phyloP scores from a whole-genome alignment of 2,888 invertebrate genomes.

The Drosophila barbarae region DNA sequence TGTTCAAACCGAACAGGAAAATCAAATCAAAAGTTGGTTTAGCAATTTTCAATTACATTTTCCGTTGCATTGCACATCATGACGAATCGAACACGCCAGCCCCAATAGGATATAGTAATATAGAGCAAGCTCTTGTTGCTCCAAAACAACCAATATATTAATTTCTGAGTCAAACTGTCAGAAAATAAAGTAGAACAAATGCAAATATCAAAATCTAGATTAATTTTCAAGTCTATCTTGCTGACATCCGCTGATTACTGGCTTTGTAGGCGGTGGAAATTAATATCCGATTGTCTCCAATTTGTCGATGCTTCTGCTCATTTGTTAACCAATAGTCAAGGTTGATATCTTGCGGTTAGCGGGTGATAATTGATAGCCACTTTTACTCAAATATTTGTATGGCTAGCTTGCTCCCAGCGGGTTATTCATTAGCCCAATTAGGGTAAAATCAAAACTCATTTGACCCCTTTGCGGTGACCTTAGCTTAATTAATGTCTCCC shows the following conservation, averaged over 20 bases:
- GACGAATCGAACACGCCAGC: conserved; percentile 26
- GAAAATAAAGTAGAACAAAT: conserved; percentile 26
- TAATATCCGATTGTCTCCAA: conserved; percentile 21
- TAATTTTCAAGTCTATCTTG: background rate
- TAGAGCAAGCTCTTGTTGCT: conserved; percentile 1
- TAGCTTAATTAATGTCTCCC: conserved; percentile 7
- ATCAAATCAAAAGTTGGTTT: conserved; percentile 28
- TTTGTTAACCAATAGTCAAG: conserved; percentile 47
- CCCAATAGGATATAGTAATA: conserved; percentile 1
- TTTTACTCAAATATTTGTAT: conserved; percentile 41
- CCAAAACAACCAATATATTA: conserved; percentile 8
- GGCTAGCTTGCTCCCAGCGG: conserved; percentile 10
- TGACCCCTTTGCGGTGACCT: conserved; percentile 32
- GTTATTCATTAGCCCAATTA: conserved; percentile 36
- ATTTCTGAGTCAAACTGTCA: conserved; percentile 4
- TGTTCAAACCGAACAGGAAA: conserved; percentile 21
- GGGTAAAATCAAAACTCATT: conserved; percentile 19
- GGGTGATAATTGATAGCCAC: conserved; percentile 22
- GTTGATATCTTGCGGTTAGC: conserved; percentile 34
- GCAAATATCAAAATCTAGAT: conserved; percentile 16
- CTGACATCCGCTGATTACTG: background rate
- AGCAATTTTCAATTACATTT: conserved; percentile 30
- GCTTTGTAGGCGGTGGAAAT: conserved; percentile 4
- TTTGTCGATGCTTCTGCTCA: conserved; percentile 10
- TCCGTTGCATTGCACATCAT: conserved; percentile 29